Conservation (phyloP, 1,140 invertebrate genomes). For the Drosophila pachea region DNA sequence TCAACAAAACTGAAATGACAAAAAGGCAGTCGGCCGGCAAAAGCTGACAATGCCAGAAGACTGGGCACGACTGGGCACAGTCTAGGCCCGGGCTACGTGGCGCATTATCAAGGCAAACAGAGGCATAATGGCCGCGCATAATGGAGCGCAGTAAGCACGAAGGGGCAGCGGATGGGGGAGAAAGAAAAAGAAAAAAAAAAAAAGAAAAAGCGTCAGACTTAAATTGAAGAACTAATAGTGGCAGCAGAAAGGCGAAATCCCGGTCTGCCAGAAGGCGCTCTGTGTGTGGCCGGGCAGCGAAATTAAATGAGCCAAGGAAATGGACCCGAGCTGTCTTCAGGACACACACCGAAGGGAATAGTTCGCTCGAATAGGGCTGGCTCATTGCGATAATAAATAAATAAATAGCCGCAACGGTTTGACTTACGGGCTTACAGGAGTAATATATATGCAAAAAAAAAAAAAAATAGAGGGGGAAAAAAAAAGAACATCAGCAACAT, state of each 20-base stretch:
- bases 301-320: constrained; percentile 46
- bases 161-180: not conserved
- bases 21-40: constrained; percentile 59
- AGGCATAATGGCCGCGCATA: constrained; percentile 63
- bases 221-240: constrained; percentile 54
- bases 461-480: not conserved
- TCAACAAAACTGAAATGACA: constrained; percentile 75
- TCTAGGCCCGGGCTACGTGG: constrained; percentile 22
- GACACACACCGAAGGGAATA: not conserved
- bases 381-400: constrained; percentile 75
- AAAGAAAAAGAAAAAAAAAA: constrained; percentile 5
- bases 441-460: constrained; percentile 27
- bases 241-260: constrained; percentile 15
- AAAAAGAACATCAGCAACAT: constrained; percentile 4
- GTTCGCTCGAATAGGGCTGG: constrained; percentile 56
- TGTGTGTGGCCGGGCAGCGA: constrained; percentile 62
- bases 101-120: constrained; percentile 74
- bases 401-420: constrained; percentile 69
- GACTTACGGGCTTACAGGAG: constrained; percentile 30
- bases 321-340: constrained; percentile 28
- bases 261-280: too few species aligned
- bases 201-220: constrained; percentile 12
- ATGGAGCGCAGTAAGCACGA: constrained; percentile 14
- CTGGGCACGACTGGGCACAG: constrained; percentile 23
- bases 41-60: constrained; percentile 52